Conservation (phyloP, 2,113 vertebrate genomes). For the Sminthopsis crassicaudata region DNA sequence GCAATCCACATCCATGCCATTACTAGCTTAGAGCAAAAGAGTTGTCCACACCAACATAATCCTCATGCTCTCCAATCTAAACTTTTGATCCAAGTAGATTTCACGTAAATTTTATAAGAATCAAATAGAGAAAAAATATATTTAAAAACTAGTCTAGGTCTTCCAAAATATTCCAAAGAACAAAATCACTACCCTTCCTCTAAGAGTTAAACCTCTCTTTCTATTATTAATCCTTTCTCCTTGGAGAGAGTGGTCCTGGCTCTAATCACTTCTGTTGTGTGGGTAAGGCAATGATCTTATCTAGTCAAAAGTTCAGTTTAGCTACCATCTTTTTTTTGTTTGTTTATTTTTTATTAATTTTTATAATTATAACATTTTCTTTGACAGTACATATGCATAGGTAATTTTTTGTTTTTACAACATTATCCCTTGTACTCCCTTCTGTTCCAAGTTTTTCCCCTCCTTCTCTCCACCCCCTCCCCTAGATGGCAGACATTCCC, state of each 20-base stretch:
- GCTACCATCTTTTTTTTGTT: too few relatives aligned
- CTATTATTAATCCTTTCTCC: neutral
- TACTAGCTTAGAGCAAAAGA: neutral
- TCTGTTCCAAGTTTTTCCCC: too few relatives aligned
- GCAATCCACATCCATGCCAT: neutral
- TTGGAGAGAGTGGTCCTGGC: neutral
- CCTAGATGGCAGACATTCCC: too few relatives aligned
- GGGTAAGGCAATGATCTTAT: neutral
- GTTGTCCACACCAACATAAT: neutral
- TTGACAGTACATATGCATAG: too few relatives aligned
- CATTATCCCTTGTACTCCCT: too few relatives aligned
- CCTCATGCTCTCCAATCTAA: neutral
- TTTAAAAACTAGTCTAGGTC: neutral
- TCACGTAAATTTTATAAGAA: neutral
- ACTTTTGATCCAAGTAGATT: neutral
- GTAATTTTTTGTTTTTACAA: too few relatives aligned
- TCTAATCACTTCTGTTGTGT: neutral
- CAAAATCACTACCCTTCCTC: neutral
- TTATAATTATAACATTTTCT: too few relatives aligned
- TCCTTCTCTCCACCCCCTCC: too few relatives aligned
- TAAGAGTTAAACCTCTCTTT: neutral
- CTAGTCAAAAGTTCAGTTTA: neutral
- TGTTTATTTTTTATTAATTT: too few relatives aligned
- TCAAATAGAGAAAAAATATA: neutral
- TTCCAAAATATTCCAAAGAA: neutral